phyloP scores from a whole-genome alignment of 1,140 invertebrate genomes.

The Zaprionus gabonicus region DNA sequence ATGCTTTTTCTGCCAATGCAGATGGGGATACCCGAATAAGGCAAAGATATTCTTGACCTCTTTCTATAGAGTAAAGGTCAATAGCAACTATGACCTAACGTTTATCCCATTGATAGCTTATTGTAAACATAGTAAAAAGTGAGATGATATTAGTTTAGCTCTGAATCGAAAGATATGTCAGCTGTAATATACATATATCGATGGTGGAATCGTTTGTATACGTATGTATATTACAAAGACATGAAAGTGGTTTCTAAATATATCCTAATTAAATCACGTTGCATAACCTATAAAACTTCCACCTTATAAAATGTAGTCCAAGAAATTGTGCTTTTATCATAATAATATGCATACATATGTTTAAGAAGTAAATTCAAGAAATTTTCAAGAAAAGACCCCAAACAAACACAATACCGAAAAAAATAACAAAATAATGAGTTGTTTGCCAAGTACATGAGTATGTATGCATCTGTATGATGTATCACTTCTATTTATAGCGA shows the following conservation, averaged over 20 bases:
- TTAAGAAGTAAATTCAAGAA: background rate
- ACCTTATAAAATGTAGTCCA: background rate
- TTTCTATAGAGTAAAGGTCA: too few relatives aligned
- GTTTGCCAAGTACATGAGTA: background rate
- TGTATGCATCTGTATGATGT: background rate
- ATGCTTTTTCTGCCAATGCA: too few relatives aligned
- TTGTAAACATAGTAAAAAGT: too few relatives aligned
- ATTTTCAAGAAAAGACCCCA: background rate
- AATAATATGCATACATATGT: background rate
- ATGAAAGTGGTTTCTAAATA: background rate
- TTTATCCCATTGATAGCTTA: too few relatives aligned
- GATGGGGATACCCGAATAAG: too few relatives aligned
- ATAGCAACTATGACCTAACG: too few relatives aligned
- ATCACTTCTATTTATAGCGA: slow-evolving; percentile 4
- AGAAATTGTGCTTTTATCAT: background rate
- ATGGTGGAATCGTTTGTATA: too few relatives aligned
- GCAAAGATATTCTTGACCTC: too few relatives aligned
- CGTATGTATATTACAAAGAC: too few relatives aligned
- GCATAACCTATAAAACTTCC: background rate
- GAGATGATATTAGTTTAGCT: too few relatives aligned
- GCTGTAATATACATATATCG: too few relatives aligned
- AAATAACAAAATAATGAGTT: background rate
- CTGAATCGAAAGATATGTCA: too few relatives aligned
- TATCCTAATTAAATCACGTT: background rate
- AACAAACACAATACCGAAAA: background rate